Base-by-base conservation (phyloP, 2,888 invertebrate species). In the Caenorhabditis panamensis region DNA sequence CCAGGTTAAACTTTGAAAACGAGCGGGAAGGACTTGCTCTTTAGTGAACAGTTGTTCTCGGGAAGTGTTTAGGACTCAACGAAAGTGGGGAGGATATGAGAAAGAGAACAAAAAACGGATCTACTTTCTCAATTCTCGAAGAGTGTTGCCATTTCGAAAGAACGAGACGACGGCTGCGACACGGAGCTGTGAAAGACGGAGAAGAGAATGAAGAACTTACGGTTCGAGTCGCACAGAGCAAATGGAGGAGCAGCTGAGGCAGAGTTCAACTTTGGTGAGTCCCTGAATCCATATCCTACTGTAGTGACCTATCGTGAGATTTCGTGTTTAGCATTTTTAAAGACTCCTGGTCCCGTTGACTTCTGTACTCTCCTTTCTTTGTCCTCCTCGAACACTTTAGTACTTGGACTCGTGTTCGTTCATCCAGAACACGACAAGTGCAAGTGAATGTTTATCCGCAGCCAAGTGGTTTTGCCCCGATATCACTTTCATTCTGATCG, bases 211-310 rank as follows among this genome's bases (percentile, higher is more conserved):
- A 64, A 64, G 24, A 82, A 78, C 68, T 49, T 82, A n/a, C 67
- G 82, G n/a, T 78, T 82, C 49, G 82, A 82, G 59, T 73, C 82
- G 5, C 82, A 82, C 61, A 67, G 82, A 54, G 36, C 24, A 22
- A 82, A 82, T 31, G 82, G 82, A 28, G 82, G 82, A 44, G 61
- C 66, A 13, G 82, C 82, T 3, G 77, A 72, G 37, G 62, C 77
- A 2, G 77, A 82, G 61, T 82, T 61, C 31, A 82, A 82, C 64
- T 82, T 77, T 20, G 82, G 82, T 82, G 20, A 24, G 82, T 78
- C 31, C 31, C n/a, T n/a, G n/a, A n/a, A n/a, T n/a, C n/a, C n/a
- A n/a, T n/a, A n/a, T 4, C 5, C 31, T 31, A 31, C 31, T 4
- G 31, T 31, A 31, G 9, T n/a, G n/a, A n/a, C n/a, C n/a, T n/a